Base-by-base conservation (phyloP, 2,113 vertebrate genomes). In the Cyprinodon brontotheroides region DNA sequence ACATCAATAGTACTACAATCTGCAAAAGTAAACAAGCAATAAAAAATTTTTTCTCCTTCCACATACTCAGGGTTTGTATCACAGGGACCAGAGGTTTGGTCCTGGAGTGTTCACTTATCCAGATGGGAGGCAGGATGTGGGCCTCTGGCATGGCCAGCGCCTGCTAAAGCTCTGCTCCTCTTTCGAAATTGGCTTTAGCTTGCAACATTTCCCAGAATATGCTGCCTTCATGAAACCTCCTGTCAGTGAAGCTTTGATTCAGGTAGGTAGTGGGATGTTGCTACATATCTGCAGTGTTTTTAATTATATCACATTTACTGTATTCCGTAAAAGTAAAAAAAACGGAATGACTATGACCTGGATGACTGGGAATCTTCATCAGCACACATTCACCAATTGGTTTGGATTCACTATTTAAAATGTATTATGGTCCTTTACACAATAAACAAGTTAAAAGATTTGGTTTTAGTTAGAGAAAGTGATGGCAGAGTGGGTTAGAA, bases 11-110 rank as follows among this genome's bases (percentile, higher is more conserved):
- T 43, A 36, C 0, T 8, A 39, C 4, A 13, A 38, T n/a, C 38
- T 72, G 11, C n/a, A n/a, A 29, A 29, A 29, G 14, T 14, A 13
- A 37, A 4, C 22, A 40, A 60, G 29, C 29, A 29, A 47, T 17
- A 65, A 41, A 20, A 20, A 11, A 5, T 11, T 9, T 11, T 11
- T 57, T 53, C 62, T 29, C 38, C 1, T 37, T 4, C 2, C 7
- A 12, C 57, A 4, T 71, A n/a, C 15, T 57, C 17, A 97, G 97
- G 97, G 96, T 17, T 90, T 98, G 78, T 98, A 96, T 80, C 93
- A 85, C 37, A 75, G 74, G 0, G 94, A 95, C 68, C 72, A 92
- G n/a, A 93, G 94, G 38, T 95, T 96, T 8, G 96, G 96, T 57
- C 97, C 96, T 0, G 96, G 96, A 11, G 75, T 97, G 1, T 41